These are phyloP conservation scores for Manis crassicaudata DNA, from an alignment of 2,797 vertebrate genomes.

Conservation along the genomic window DNA sequence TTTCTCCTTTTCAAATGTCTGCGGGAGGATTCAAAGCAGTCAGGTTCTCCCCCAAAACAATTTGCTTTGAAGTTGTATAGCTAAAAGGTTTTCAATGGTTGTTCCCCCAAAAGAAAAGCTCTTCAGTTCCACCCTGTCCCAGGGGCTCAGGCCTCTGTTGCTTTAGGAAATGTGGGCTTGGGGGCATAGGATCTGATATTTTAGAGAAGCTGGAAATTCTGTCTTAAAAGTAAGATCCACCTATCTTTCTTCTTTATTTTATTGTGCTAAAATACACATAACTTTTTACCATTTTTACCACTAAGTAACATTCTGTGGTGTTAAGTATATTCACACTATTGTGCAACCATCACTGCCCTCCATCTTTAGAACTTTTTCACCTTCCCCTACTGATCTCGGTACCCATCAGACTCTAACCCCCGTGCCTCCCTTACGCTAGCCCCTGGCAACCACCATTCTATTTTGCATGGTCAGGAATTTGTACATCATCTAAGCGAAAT, in stretches of 20 bases:
- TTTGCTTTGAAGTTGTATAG: neutral
- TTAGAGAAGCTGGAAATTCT: neutral
- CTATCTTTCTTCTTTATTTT: neutral
- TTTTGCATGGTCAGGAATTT: neutral
- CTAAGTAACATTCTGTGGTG: neutral
- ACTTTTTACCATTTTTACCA: neutral
- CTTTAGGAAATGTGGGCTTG: neutral
- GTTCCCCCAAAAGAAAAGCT: neutral
- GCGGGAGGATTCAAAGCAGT: neutral
- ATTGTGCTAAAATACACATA: neutral
- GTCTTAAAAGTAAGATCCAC: neutral
- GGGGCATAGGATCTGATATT: neutral
- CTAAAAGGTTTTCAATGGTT: neutral
- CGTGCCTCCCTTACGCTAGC: neutral
- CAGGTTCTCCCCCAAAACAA: neutral
- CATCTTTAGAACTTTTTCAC: neutral
- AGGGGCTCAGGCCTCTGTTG: neutral
- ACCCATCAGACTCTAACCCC: neutral
- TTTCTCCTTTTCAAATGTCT: slow-evolving; percentile 30
- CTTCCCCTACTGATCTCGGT: neutral
- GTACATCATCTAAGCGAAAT: neutral
- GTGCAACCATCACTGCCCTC: neutral
- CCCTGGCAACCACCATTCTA: neutral
- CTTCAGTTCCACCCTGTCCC: neutral
- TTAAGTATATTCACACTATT: neutral